Conservation (phyloP, 2,888 invertebrate species). For the Gisinianus flammeolus region DNA sequence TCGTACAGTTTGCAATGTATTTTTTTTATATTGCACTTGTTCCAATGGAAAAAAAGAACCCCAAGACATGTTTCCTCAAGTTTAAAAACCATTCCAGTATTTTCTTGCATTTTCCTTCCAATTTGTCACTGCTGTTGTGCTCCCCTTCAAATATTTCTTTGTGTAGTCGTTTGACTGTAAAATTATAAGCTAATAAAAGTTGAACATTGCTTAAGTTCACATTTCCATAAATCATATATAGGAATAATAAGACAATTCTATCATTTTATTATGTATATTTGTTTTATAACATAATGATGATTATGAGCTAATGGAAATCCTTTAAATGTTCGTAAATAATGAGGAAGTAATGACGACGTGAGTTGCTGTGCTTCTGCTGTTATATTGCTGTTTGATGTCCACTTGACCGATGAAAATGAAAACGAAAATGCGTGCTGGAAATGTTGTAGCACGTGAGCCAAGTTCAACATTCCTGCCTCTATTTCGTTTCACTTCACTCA, state of each 20-base stretch:
- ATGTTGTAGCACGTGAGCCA: not conserved
- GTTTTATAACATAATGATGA: too few relatives aligned
- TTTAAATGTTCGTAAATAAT: too few relatives aligned
- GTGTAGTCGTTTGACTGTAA: too few relatives aligned
- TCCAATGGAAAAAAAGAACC: not conserved
- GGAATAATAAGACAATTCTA: too few relatives aligned
- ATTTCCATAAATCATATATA: too few relatives aligned
- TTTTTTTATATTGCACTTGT: not conserved
- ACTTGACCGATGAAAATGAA: slow-evolving; percentile 6
- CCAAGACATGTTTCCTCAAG: not conserved
- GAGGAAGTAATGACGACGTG: too few relatives aligned
- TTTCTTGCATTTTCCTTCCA: slow-evolving; percentile 2
- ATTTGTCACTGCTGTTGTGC: not conserved
- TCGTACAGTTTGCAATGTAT: not conserved
- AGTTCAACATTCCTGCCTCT: too few relatives aligned
- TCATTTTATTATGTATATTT: too few relatives aligned
- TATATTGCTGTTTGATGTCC: too few relatives aligned
- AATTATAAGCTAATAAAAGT: not conserved
- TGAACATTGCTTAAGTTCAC: not conserved
- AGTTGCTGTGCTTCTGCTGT: too few relatives aligned
- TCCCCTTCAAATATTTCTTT: too few relatives aligned
- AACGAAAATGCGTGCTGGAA: slow-evolving; percentile 1
- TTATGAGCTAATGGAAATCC: too few relatives aligned
- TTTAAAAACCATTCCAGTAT: not conserved
- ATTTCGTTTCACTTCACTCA: not conserved